Evolutionary conservation across 2,888 invertebrate genomes (phyloP).

Genomic region (Drosophila hawaiiensis): DNA sequence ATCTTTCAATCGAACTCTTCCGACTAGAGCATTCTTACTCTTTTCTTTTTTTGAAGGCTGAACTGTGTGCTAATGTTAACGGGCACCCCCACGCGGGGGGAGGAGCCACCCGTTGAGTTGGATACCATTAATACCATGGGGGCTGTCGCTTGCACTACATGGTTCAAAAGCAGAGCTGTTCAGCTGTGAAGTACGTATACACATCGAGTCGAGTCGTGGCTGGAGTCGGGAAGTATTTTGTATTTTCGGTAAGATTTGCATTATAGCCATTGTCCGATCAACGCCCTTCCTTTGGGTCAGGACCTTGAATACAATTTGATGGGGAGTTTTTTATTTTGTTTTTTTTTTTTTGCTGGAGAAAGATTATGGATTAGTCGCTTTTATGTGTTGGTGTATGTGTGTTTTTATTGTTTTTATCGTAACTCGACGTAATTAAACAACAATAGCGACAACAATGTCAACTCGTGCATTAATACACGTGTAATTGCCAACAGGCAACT

Average conservation of each 20-base stretch:
- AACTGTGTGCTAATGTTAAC: slow-evolving; percentile 20
- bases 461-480: slow-evolving; percentile 57
- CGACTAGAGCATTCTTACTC: neutral
- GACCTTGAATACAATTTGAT: slow-evolving; percentile 34
- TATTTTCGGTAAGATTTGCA: slow-evolving; percentile 26
- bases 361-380: slow-evolving; percentile 19
- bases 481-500: slow-evolving; percentile 58
- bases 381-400: slow-evolving; percentile 2
- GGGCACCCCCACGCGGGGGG: slow-evolving; percentile 7
- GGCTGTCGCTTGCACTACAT: slow-evolving; percentile 19
- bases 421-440: slow-evolving; percentile 54
- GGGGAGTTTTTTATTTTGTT: neutral
- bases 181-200: slow-evolving; percentile 23
- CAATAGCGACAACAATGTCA: slow-evolving; percentile 55
- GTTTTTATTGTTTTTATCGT: slow-evolving; percentile 35
- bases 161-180: slow-evolving; percentile 30
- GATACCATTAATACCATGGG: slow-evolving; percentile 15
- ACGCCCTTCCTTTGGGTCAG: slow-evolving; percentile 25
- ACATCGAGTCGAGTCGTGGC: slow-evolving; percentile 5
- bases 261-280: slow-evolving; percentile 38
- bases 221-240: neutral
- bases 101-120: slow-evolving; percentile 19
- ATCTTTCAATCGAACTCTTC: neutral
- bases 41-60: slow-evolving; percentile 11
- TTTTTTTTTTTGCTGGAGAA: slow-evolving; percentile 4